Evolutionary conservation across 2,113 vertebrate species (phyloP).

Genomic region (Strigops habroptila): DNA sequence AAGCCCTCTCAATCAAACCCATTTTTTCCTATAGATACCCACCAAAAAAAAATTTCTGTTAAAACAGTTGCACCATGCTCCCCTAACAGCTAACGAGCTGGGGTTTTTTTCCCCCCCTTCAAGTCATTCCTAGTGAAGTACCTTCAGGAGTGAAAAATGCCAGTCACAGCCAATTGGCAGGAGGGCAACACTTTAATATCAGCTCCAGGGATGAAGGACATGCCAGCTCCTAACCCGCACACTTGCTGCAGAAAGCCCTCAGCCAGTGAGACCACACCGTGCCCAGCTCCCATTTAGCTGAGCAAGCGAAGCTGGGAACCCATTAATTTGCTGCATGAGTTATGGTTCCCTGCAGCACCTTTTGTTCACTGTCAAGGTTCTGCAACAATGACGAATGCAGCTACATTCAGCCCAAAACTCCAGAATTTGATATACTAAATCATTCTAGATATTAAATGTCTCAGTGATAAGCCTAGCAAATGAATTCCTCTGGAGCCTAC

Average conservation of each 20-base stretch:
- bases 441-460: conserved; percentile 32
- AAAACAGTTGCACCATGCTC: background rate
- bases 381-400: conserved; percentile 61
- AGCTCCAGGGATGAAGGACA: background rate
- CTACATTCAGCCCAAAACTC: conserved; percentile 37
- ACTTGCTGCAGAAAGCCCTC: background rate
- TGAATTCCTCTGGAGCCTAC: conserved; percentile 8
- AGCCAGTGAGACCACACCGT: background rate
- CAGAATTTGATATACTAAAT: conserved; percentile 21
- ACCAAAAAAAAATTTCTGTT: background rate
- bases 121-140: background rate
- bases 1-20: background rate
- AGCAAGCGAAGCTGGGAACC: conserved; percentile 14
- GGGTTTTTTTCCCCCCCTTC: rapidly evolving
- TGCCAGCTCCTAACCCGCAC: background rate
- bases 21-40: background rate
- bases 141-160: background rate
- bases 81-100: background rate
- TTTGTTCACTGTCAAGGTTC: conserved; percentile 57
- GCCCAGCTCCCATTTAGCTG: conserved; percentile 15
- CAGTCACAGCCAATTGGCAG: background rate
- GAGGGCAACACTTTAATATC: background rate
- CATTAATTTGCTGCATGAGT: conserved; percentile 56
- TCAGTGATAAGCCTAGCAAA: background rate
- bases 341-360: conserved; percentile 61